Percentiles rank a stretch among this genome's conserved stretches.
These are phyloP conservation scores for Lemur catta DNA, from an alignment of 2,797 vertebrate genomes.

Conservation along the genomic window DNA sequence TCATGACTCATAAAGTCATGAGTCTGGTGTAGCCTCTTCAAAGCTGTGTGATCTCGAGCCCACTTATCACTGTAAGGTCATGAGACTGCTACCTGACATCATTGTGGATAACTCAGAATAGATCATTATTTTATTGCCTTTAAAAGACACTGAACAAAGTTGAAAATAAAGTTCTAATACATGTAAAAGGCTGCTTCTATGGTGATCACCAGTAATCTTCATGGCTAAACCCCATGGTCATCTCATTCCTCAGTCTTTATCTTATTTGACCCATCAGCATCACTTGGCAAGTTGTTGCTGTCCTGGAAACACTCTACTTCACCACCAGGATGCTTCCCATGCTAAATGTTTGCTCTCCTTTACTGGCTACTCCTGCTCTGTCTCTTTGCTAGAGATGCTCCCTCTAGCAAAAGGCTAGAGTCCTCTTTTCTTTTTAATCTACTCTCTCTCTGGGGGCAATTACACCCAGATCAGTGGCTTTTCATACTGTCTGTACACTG, in stretches of 20 bases:
- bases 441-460: not conserved
- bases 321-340: rapidly evolving
- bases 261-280: not conserved
- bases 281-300: not conserved
- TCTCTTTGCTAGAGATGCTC: not conserved
- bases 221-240: no score
- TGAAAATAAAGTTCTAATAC: not conserved
- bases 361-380: not conserved
- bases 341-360: not conserved
- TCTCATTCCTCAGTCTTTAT: not conserved
- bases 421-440: not conserved
- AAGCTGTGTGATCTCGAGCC: not conserved
- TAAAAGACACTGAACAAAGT: not conserved
- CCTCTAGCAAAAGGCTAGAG: no score
- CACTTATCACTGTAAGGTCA: not conserved
- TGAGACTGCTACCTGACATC: not conserved
- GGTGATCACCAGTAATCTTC: not conserved
- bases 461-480: not conserved
- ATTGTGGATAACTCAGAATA: not conserved
- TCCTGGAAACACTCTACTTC: not conserved
- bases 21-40: not conserved
- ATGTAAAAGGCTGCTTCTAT: not conserved
- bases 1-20: not conserved
- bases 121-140: not conserved
- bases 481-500: not conserved